A percentile compares a stretch with the other conserved stretches of the same genome.
phyloP scores from a whole-genome alignment of 2,113 vertebrate species.

The Neogobius melanostomus region DNA sequence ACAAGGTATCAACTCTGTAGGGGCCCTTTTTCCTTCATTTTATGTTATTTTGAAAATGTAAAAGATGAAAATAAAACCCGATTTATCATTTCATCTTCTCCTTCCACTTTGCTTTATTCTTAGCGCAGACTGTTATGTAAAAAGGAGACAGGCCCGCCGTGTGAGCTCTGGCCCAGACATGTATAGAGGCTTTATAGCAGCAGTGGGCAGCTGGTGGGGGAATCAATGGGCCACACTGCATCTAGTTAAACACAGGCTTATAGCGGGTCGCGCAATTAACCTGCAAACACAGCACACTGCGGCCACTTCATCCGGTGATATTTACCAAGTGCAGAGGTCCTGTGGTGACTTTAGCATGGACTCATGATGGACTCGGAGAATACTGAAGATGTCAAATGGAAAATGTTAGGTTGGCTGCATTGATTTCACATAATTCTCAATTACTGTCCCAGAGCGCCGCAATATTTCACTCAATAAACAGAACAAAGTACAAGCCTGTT shows the following conservation, averaged over 20 bases:
- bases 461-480: no score
- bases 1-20: no score
- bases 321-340: neutral
- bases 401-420: neutral
- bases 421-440: no score
- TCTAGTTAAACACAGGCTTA: slow-evolving; percentile 41
- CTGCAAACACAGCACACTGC: slow-evolving; percentile 40
- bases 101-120: neutral
- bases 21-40: no score
- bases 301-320: neutral
- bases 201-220: slow-evolving; percentile 48
- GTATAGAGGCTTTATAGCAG: slow-evolving; percentile 37
- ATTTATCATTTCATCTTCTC: no score
- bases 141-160: neutral
- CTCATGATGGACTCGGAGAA: neutral
- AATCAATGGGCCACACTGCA: slow-evolving; percentile 53
- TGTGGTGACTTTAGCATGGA: neutral
- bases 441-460: no score
- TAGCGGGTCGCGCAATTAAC: slow-evolving; percentile 53
- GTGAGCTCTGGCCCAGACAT: slow-evolving; percentile 35
- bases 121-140: slow-evolving; percentile 4
- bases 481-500: no score
- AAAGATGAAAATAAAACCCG: no score
- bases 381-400: neutral
- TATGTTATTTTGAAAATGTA: no score